Base-by-base conservation (phyloP, 1,140 invertebrate genomes). In the Habropoda laboriosa region DNA sequence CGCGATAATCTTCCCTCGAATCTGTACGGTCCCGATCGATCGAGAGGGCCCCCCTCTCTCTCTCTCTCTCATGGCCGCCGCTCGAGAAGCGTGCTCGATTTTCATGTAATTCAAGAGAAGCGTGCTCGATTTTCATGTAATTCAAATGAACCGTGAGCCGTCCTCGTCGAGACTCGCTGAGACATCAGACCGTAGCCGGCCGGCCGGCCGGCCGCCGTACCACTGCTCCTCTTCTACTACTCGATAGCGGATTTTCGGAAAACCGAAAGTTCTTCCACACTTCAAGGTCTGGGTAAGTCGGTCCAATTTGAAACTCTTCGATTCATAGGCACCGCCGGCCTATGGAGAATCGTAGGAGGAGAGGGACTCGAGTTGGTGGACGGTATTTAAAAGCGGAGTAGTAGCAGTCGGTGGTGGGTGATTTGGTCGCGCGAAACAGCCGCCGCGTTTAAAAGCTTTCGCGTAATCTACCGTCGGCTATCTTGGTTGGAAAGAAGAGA, bases 1-100 rank as follows among this genome's bases (percentile, higher is more conserved):
- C 83, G 87, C 61, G 83, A 88, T 85, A 89, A 89, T 89, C 85
- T 85, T 81, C 76, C 87, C 84, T 71, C 64, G 83, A 73, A 86
- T 79, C 79, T 82, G 63, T 75, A 77, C 24, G 38, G 74, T 49
- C n/a, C 40, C 70, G 84, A 86, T 89, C 88, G 80, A 89, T 89
- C 87, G 82, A 88, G 85, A 85, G 64, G 80, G 73, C 70, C 79
- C 73, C 77, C 67, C 64, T 51, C 24, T 45, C n/a, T n/a, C n/a
- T n/a, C n/a, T n/a, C n/a, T n/a, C n/a, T n/a, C n/a, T n/a, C n/a
- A n/a, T n/a, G n/a, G 32, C 55, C 78, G 53, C 49, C 51, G n/a
- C 60, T 75, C 66, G 55, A 85, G 81, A 42, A 81, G 70, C 40
- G 57, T 68, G 66, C 79, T 85, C 72, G 83, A 86, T 80, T 83